Evolutionary conservation across 2,797 vertebrate species (phyloP).

Genomic region (Argya squamiceps): DNA sequence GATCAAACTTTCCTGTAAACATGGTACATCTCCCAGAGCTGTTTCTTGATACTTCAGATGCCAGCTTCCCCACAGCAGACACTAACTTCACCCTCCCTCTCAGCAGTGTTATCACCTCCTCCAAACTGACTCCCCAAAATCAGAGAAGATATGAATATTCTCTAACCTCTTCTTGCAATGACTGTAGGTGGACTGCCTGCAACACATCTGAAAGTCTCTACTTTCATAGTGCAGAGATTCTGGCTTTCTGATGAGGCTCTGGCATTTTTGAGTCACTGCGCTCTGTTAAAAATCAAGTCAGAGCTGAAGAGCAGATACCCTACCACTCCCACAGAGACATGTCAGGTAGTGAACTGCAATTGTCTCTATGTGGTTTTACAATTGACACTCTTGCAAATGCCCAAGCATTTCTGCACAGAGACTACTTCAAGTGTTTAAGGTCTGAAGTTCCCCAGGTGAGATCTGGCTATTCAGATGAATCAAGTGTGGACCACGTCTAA

Average conservation of each 20-base stretch:
- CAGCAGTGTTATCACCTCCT: constrained; percentile 28
- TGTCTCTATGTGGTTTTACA: neutral
- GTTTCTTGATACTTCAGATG: neutral
- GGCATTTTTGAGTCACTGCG: constrained; percentile 10
- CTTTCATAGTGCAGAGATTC: neutral
- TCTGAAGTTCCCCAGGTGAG: neutral
- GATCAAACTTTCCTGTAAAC: neutral
- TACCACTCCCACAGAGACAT: neutral
- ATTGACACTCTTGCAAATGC: neutral
- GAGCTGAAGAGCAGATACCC: neutral
- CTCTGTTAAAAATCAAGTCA: neutral
- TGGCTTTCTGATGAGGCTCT: constrained; percentile 2
- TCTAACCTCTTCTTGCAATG: constrained; percentile 5
- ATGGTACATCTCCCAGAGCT: neutral
- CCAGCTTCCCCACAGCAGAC: neutral
- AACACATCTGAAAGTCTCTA: neutral
- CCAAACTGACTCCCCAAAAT: neutral
- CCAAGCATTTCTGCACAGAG: neutral
- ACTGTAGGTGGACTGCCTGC: constrained; percentile 45
- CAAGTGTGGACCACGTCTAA: neutral
- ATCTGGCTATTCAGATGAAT: neutral
- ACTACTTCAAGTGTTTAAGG: neutral
- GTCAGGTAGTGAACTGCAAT: neutral
- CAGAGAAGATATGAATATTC: constrained; percentile 14
- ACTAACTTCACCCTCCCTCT: constrained; percentile 21